Base-by-base conservation (phyloP, 2,113 vertebrate genomes). In the Nothocercus nigrocapillus region DNA sequence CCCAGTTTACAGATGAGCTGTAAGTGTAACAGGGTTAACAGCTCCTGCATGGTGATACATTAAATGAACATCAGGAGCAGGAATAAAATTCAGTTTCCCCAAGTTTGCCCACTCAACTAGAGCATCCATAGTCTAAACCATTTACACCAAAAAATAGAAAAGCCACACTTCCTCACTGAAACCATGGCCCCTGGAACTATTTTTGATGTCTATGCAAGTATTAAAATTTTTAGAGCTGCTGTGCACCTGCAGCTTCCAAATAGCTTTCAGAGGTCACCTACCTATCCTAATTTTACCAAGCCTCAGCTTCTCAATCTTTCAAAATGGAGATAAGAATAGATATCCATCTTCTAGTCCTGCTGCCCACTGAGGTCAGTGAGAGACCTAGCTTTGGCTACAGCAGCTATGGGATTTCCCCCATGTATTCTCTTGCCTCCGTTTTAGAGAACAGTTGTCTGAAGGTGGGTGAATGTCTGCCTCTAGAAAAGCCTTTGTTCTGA, bases 221-320 rank as follows among this genome's bases (percentile, higher is more conserved):
- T 0, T 72, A 66, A 73, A 82, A 90, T 47, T 87, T 95, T 94
- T 73, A 90, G 53, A 94, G 84, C 58, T 83, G 76, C 61, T 45
- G 25, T 76, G 82, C 91, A 94, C 93, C 78, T 91, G 89, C 86
- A 91, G 73, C 34, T 94, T 96, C 86, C 80, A 87, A 89, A 89
- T 45, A 88, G 61, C 69, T 91, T 91, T 84, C 86, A 75, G 78
- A 95, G 69, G 69, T 92, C 49, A 93, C n/a, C 54, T 58, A 86
- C 76, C 77, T 89, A 82, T 59, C 58, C 67, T 42, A 81, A 84
- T 69, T 88, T 93, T 96, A 90, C 85, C 83, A 72, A 87, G 36
- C 30, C 44, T 90, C 77, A 79, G 73, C 67, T 86, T 91, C 45
- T 59, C 59, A 74, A 64, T 68, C 58, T 93, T 88, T 93, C 63